Evolutionary conservation across 2,888 invertebrate species (phyloP).

Genomic region (Drosophila crucigera): DNA sequence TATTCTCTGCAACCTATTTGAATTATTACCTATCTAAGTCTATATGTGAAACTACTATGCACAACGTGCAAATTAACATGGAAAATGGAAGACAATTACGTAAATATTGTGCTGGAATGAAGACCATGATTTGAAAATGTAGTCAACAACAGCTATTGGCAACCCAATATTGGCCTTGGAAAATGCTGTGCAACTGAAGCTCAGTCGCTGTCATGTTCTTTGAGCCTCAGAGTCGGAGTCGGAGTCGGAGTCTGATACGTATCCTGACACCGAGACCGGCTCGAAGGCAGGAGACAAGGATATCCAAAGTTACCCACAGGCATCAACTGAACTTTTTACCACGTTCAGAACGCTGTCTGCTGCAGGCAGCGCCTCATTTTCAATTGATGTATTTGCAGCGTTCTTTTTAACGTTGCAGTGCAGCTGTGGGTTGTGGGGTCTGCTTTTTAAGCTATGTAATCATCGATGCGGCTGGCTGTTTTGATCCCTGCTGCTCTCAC

Average conservation of each 20-base stretch:
- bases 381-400: conserved; percentile 64
- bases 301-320: background rate
- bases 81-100: background rate
- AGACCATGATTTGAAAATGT: background rate
- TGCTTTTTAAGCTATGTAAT: conserved; percentile 69
- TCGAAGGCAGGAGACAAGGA: conserved; percentile 9
- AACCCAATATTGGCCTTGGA: background rate
- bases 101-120: background rate
- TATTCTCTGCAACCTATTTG: background rate
- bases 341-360: conserved; percentile 32
- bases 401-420: conserved; percentile 41
- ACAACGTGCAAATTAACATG: background rate
- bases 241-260: background rate
- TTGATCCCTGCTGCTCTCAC: conserved; percentile 45
- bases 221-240: conserved; percentile 2
- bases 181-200: conserved; percentile 27
- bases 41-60: background rate
- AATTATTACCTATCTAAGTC: background rate
- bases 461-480: conserved; percentile 63
- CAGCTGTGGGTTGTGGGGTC: conserved; percentile 2
- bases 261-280: conserved; percentile 1
- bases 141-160: background rate
- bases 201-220: conserved; percentile 31
- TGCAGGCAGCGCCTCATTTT: conserved; percentile 56
- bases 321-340: conserved; percentile 2